These are phyloP conservation scores for Tautogolabrus adspersus DNA, from an alignment of 2,113 vertebrate species.

Conservation along the genomic window DNA sequence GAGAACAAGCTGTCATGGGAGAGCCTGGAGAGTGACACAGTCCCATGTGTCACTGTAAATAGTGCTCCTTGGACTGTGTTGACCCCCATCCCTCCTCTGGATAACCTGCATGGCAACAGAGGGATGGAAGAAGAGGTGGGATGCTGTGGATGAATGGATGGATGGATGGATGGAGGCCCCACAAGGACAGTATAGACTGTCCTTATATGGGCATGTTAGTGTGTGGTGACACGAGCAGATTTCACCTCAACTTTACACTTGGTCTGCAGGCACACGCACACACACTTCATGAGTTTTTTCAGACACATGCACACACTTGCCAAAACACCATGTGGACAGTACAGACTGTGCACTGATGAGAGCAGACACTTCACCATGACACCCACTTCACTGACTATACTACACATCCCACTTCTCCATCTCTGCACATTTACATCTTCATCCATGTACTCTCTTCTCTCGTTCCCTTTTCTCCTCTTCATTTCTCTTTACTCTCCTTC, in stretches of 20 bases:
- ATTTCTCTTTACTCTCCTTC: slow-evolving; percentile 1
- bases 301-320: slow-evolving; percentile 20
- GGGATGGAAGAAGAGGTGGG: slow-evolving; percentile 21
- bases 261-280: slow-evolving; percentile 4
- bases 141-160: slow-evolving; percentile 32
- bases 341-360: slow-evolving; percentile 38
- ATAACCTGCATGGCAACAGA: slow-evolving; percentile 44
- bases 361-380: slow-evolving; percentile 39
- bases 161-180: slow-evolving; percentile 33
- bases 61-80: slow-evolving; percentile 9
- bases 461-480: slow-evolving; percentile 11
- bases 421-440: background rate
- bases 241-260: slow-evolving; percentile 34
- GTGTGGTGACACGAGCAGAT: slow-evolving; percentile 47
- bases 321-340: slow-evolving; percentile 58
- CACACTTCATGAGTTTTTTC: slow-evolving; percentile 17
- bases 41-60: slow-evolving; percentile 61
- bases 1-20: background rate
- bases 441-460: background rate
- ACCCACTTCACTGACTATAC: slow-evolving; percentile 10
- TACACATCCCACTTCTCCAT: slow-evolving; percentile 30
- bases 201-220: slow-evolving; percentile 63
- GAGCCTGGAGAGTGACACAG: background rate
- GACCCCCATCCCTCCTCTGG: slow-evolving; percentile 24
- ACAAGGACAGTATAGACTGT: slow-evolving; percentile 24